Evolutionary conservation across 2,113 vertebrate genomes (phyloP).

Genomic region (Mola mola): DNA sequence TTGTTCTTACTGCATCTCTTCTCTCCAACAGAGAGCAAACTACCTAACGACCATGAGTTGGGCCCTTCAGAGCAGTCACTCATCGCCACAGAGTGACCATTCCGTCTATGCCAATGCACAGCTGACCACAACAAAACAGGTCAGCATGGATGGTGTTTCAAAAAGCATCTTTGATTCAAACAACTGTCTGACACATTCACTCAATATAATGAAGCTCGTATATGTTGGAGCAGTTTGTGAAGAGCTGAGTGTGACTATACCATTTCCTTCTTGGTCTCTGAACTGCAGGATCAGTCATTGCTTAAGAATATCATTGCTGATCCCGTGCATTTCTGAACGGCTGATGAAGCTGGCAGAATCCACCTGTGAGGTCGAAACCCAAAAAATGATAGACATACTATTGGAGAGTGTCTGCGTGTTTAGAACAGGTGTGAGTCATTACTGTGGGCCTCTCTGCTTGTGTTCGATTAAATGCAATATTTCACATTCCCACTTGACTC

Average conservation of each 20-base stretch:
- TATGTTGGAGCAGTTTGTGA: constrained; percentile 16
- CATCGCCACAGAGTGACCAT: constrained; percentile 30
- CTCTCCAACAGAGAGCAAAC: constrained; percentile 30
- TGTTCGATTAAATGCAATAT: too few species aligned
- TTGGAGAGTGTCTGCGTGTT: too few species aligned
- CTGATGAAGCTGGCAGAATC: constrained; percentile 11
- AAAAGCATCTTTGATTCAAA: constrained; percentile 50
- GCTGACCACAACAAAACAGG: constrained; percentile 60
- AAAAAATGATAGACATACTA: too few species aligned
- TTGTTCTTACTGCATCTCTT: constrained; percentile 16
- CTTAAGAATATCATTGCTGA: too few species aligned
- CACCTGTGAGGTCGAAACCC: too few species aligned
- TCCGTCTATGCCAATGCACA: constrained; percentile 47
- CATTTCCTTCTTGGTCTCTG: too few species aligned
- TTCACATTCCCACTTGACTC: too few species aligned
- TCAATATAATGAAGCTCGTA: constrained; percentile 2
- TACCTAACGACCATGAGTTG: constrained; percentile 15
- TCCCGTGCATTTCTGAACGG: constrained; percentile 5
- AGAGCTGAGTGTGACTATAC: constrained; percentile 29
- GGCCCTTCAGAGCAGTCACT: constrained; percentile 35
- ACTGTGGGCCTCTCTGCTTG: too few species aligned
- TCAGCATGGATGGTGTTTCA: constrained; percentile 11
- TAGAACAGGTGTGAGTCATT: too few species aligned
- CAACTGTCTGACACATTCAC: background rate
- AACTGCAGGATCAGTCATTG: constrained; percentile 35